These are phyloP conservation scores for Nomada fucata DNA, from an alignment of 2,888 invertebrate genomes.

Conservation along the genomic window DNA sequence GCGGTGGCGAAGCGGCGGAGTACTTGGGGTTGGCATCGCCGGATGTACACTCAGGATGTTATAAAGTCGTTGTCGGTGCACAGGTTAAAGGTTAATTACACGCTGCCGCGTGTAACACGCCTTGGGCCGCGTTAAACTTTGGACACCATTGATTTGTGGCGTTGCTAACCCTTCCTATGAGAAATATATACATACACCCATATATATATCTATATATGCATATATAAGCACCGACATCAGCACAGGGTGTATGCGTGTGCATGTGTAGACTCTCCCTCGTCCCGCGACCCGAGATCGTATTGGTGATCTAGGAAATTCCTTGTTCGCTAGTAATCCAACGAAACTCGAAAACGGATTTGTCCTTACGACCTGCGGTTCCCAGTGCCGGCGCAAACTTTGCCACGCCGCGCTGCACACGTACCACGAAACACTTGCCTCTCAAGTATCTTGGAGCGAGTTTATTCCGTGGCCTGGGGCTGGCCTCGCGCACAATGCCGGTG, in stretches of 20 bases:
- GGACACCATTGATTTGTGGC: conserved; percentile 81
- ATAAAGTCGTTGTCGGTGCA: conserved; percentile 75
- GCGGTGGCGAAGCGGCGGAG: conserved; percentile 26
- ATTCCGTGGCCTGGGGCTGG: conserved; percentile 63
- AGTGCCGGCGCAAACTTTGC: conserved; percentile 74
- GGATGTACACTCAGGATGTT: conserved; percentile 72
- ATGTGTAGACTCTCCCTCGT: background rate
- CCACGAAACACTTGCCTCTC: conserved; percentile 68
- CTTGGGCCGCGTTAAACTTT: conserved; percentile 77
- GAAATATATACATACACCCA: conserved; percentile 48
- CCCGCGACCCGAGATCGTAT: conserved; percentile 60
- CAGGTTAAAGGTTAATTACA: conserved; percentile 78
- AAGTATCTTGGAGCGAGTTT: conserved; percentile 67
- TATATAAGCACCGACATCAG: background rate
- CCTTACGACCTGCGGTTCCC: conserved; percentile 74
- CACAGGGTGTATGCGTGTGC: conserved; percentile 7
- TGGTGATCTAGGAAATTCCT: conserved; percentile 75
- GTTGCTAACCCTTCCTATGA: conserved; percentile 60
- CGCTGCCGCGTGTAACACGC: conserved; percentile 74
- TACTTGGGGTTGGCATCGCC: conserved; percentile 50
- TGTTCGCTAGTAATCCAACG: conserved; percentile 71
- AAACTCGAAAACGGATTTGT: conserved; percentile 75
- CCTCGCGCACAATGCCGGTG: conserved; percentile 46
- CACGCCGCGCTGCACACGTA: conserved; percentile 67
- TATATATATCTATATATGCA: background rate